Percentiles rank a stretch among this genome's conserved stretches.
Conservation (phyloP, 2,888 invertebrate species). For the Epicampocera succincta region DNA sequence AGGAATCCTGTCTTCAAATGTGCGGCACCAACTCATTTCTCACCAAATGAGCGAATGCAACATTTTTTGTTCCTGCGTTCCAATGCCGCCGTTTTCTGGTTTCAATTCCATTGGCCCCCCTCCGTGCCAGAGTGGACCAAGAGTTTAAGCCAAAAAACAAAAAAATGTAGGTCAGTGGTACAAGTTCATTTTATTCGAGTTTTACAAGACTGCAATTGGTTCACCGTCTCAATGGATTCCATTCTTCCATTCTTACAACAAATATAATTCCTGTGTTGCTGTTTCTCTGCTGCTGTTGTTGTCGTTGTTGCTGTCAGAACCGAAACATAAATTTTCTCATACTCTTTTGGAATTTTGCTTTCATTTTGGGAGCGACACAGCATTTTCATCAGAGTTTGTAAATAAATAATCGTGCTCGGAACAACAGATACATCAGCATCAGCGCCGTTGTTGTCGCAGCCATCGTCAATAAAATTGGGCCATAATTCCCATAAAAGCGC, state of each 20-base stretch:
- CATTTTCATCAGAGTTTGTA: neutral
- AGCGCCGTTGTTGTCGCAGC: neutral
- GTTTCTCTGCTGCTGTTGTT: conserved; percentile 24
- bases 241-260: conserved; percentile 13
- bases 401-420: conserved; percentile 36
- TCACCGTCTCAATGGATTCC: conserved; percentile 28
- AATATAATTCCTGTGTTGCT: conserved; percentile 18
- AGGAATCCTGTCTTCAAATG: conserved; percentile 55
- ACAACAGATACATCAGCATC: conserved; percentile 18
- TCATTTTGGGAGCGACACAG: neutral
- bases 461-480: conserved; percentile 52
- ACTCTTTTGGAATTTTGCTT: neutral
- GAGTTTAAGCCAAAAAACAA: conserved; percentile 3
- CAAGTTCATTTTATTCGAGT: conserved; percentile 76
- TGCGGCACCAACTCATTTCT: conserved; percentile 51
- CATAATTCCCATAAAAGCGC: conserved; percentile 57
- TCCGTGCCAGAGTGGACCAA: conserved; percentile 19
- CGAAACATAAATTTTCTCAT: conserved; percentile 22
- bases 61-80: conserved; percentile 13
- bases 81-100: neutral
- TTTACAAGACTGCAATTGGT: conserved; percentile 49
- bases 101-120: conserved; percentile 9
- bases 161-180: conserved; percentile 78
- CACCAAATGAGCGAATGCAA: too few species aligned
- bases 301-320: neutral